phyloP scores from a whole-genome alignment of 1,140 invertebrate genomes.

The Drosophila parvula region DNA sequence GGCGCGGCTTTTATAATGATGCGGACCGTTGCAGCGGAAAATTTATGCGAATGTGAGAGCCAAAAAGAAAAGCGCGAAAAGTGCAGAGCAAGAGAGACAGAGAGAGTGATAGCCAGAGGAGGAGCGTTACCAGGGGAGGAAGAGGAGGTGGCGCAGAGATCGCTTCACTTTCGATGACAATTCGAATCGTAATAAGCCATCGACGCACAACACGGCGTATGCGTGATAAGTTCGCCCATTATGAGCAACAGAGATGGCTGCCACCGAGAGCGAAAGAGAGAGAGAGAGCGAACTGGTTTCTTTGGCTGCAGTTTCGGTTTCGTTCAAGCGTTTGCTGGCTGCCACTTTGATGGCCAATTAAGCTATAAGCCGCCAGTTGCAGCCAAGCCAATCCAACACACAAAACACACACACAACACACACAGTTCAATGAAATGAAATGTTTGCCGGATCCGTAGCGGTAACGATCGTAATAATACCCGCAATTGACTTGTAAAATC shows the following conservation, averaged over 20 bases:
- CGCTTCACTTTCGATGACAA: slow-evolving; percentile 61
- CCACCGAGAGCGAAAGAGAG: background rate
- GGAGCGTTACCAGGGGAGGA: background rate
- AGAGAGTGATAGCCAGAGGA: slow-evolving; percentile 3
- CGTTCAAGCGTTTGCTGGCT: slow-evolving; percentile 29
- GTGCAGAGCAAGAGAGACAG: slow-evolving; percentile 11
- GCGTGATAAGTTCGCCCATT: slow-evolving; percentile 64
- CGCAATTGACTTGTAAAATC: slow-evolving; percentile 56
- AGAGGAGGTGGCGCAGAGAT: slow-evolving; percentile 24
- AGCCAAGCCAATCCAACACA: slow-evolving; percentile 39
- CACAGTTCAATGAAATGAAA: slow-evolving; percentile 78
- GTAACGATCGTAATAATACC: slow-evolving; percentile 37
- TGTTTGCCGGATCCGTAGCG: slow-evolving; percentile 31
- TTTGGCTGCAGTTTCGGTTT: slow-evolving; percentile 40
- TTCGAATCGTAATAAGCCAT: slow-evolving; percentile 72
- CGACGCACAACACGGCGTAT: slow-evolving; percentile 71
- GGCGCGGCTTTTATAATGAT: slow-evolving; percentile 78
- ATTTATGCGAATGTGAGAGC: slow-evolving; percentile 72
- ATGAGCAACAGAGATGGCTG: slow-evolving; percentile 23
- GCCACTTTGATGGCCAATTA: slow-evolving; percentile 73
- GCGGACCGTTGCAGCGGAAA: slow-evolving; percentile 73
- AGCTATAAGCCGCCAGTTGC: slow-evolving; percentile 48
- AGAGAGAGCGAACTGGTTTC: slow-evolving; percentile 51
- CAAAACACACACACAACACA: slow-evolving; percentile 9
- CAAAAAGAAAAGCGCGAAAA: slow-evolving; percentile 47